Conservation (phyloP, 1,140 invertebrate genomes). For the Trinorchestia longiramus region DNA sequence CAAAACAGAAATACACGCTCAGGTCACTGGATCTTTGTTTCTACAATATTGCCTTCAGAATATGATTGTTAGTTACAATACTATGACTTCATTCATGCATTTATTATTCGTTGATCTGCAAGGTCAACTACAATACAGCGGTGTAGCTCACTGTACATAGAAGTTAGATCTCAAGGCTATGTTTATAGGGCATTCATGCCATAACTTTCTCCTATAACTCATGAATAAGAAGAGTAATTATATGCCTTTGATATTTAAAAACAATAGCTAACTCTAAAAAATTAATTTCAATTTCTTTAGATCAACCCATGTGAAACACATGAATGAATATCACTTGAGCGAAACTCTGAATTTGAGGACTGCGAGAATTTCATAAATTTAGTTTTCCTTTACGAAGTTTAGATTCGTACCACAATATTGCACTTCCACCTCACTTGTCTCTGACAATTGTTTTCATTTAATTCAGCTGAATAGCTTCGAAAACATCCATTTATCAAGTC, state of each 20-base stretch:
- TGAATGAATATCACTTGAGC: not conserved
- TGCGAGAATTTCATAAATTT: not conserved
- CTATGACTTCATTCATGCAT: too few species aligned
- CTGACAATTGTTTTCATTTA: not conserved
- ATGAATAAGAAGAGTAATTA: not conserved
- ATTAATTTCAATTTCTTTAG: not conserved
- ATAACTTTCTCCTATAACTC: not conserved
- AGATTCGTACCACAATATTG: not conserved
- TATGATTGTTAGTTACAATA: too few species aligned
- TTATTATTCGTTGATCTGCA: too few species aligned
- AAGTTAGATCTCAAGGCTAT: not conserved
- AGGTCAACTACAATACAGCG: not conserved
- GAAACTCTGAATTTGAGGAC: not conserved
- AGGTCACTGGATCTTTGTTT: too few species aligned
- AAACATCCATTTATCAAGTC: not conserved
- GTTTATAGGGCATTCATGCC: not conserved
- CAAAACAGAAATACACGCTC: too few species aligned
- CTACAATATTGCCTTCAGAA: too few species aligned
- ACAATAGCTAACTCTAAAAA: not conserved
- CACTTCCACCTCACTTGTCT: not conserved
- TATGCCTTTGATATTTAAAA: not conserved
- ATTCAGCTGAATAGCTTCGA: not conserved
- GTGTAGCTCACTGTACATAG: not conserved
- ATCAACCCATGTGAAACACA: not conserved
- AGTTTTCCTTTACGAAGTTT: not conserved